Conservation (phyloP, 1,140 invertebrate species). For the Metaphire vulgaris region DNA sequence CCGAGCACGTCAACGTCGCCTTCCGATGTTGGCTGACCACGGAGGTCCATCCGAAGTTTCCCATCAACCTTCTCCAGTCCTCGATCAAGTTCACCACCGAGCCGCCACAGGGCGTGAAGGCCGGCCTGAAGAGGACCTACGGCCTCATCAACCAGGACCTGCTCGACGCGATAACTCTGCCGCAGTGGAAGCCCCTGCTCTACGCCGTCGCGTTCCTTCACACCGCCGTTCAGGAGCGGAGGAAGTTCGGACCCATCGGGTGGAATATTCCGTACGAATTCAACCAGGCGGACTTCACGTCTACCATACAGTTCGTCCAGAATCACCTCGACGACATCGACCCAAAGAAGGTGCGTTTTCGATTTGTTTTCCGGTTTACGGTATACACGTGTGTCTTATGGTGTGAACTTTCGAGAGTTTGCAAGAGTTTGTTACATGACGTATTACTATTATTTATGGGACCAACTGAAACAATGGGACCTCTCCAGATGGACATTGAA, state of each 20-base stretch:
- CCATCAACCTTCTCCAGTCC: conserved; percentile 72
- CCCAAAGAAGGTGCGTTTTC: conserved; percentile 66
- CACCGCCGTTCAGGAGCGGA: conserved; percentile 62
- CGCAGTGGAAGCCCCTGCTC: conserved; percentile 87
- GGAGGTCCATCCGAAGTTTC: conserved; percentile 85
- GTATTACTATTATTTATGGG: too few relatives aligned
- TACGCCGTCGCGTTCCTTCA: conserved; percentile 85
- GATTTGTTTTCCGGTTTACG: too few relatives aligned
- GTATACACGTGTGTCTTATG: too few relatives aligned
- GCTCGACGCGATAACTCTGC: conserved; percentile 80
- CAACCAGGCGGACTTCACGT: conserved; percentile 91
- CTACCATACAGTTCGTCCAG: conserved; percentile 90
- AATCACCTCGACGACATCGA: conserved; percentile 97
- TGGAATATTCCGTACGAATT: conserved; percentile 98
- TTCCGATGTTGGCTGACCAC: conserved; percentile 94
- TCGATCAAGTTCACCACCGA: conserved; percentile 53
- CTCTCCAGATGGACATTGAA: too few relatives aligned
- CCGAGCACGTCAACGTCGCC: conserved; percentile 71
- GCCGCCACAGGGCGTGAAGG: conserved; percentile 51
- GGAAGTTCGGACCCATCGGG: conserved; percentile 89
- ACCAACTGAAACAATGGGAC: too few relatives aligned
- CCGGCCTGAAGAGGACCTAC: conserved; percentile 50
- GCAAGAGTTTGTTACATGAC: too few relatives aligned
- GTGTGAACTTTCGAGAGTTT: too few relatives aligned
- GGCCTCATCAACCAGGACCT: conserved; percentile 76